Conservation (phyloP, 2,888 invertebrate genomes). For the Drosophila greeni region DNA sequence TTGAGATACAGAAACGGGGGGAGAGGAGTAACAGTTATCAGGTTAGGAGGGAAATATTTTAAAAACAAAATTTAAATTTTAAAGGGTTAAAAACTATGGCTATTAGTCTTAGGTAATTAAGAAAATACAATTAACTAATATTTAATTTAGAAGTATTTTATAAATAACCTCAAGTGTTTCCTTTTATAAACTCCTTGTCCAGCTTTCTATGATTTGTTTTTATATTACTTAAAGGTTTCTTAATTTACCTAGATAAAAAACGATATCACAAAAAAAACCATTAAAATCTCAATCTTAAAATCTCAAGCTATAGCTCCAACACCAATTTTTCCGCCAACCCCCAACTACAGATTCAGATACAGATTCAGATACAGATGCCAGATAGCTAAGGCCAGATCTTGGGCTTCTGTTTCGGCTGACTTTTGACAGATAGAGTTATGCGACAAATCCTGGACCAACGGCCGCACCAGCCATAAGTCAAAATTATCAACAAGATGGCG, state of each 20-base stretch:
- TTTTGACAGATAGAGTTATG: conserved; percentile 61
- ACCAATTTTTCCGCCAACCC: neutral
- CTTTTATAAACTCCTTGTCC: no score
- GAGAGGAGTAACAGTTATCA: neutral
- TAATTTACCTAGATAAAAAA: neutral
- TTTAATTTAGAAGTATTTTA: neutral
- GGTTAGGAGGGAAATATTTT: neutral
- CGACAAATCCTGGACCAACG: conserved; percentile 69
- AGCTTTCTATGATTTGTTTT: neutral
- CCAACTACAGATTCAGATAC: conserved; percentile 9
- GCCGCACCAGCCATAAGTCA: conserved; percentile 74
- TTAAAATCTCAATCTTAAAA: neutral
- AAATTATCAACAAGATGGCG: conserved; percentile 77
- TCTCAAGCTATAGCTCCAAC: neutral
- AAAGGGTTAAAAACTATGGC: neutral
- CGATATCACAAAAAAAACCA: neutral
- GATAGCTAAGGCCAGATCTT: neutral
- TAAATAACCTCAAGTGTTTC: neutral
- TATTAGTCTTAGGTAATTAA: neutral
- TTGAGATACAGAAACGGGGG: conserved; percentile 1
- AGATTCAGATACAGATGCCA: conserved; percentile 11
- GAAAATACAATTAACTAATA: no score
- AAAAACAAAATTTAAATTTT: neutral
- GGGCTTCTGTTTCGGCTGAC: conserved; percentile 16
- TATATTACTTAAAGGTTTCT: neutral